Evolutionary conservation across 2,888 invertebrate species (phyloP).

Genomic region (Idaea aversata): DNA sequence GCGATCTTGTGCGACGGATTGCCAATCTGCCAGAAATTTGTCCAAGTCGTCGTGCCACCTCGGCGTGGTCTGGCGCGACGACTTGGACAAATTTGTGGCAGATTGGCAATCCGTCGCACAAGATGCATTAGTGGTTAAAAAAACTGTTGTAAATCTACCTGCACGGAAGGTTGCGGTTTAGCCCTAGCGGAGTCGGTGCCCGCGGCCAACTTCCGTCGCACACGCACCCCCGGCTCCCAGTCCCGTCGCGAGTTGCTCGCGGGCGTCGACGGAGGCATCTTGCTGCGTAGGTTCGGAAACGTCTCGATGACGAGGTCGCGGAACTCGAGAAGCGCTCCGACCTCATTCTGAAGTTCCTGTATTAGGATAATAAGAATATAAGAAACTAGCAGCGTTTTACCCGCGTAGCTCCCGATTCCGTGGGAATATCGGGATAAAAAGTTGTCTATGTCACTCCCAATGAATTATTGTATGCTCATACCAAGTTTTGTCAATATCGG

Average conservation of each 20-base stretch:
- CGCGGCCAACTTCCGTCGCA: slow-evolving; percentile 81
- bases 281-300: slow-evolving; percentile 93
- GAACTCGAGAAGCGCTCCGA: slow-evolving; percentile 93
- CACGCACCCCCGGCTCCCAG: slow-evolving; percentile 91
- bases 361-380: background rate
- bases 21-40: no score
- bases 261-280: slow-evolving; percentile 86
- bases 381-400: background rate
- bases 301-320: slow-evolving; percentile 97
- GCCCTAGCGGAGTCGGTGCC: slow-evolving; percentile 71
- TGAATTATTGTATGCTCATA: no score
- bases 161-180: slow-evolving; percentile 83
- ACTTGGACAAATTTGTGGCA: no score
- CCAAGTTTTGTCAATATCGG: no score
- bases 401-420: no score
- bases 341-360: slow-evolving; percentile 94
- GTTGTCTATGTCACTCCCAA: no score
- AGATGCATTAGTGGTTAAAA: background rate
- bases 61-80: no score
- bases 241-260: slow-evolving; percentile 80
- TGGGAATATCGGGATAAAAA: no score
- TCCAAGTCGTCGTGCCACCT: no score
- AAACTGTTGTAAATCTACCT: slow-evolving; percentile 35
- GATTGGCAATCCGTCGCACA: no score
- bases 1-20: no score